Conservation (phyloP, 2,888 invertebrate species). For the Ypsolopha sequella region DNA sequence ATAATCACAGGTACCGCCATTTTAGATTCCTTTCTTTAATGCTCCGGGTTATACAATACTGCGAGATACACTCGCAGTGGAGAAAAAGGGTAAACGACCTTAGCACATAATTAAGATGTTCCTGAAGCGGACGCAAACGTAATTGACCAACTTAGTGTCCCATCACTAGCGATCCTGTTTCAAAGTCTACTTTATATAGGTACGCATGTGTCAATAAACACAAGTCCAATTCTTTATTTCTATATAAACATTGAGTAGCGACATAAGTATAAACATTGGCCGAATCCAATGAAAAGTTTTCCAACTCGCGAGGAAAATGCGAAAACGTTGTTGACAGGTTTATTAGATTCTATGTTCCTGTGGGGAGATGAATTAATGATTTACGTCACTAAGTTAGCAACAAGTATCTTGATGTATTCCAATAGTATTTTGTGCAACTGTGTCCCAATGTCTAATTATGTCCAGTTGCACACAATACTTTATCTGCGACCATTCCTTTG, state of each 20-base stretch:
- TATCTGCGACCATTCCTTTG: no score
- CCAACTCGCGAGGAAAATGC: not conserved
- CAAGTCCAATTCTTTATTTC: not conserved
- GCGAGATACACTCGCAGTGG: conserved; percentile 7
- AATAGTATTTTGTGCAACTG: no score
- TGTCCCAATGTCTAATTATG: no score
- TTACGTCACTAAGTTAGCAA: not conserved
- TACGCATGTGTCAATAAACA: not conserved
- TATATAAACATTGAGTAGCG: not conserved
- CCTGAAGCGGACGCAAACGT: conserved; percentile 5
- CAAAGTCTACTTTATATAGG: not conserved
- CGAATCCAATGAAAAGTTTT: not conserved
- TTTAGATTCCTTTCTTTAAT: no score
- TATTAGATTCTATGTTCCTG: not conserved
- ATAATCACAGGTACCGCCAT: no score
- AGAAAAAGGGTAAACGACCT: conserved; percentile 7
- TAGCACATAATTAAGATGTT: conserved; percentile 14
- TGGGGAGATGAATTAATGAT: not conserved
- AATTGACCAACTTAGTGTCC: no score
- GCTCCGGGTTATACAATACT: no score
- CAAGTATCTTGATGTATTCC: no score
- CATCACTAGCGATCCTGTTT: not conserved
- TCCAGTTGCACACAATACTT: no score
- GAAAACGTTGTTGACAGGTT: not conserved
- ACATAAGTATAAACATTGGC: not conserved